Evolutionary conservation across 1,140 invertebrate genomes (phyloP), one percentile per base, ranked within the genome.

Genomic region (Melipona quadrifasciata): DNA sequence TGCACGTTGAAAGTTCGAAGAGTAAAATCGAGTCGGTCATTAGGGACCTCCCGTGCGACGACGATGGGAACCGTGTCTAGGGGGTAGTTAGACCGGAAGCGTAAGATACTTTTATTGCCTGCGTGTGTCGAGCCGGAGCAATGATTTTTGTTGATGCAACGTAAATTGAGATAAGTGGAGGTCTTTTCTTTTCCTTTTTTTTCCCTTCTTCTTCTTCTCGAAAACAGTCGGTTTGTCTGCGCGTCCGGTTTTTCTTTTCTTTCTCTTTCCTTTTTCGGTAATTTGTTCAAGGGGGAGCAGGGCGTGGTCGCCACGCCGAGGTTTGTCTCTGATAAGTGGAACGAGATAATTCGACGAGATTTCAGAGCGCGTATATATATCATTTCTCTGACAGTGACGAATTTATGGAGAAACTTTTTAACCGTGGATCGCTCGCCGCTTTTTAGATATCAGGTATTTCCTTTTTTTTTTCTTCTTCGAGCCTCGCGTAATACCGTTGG

Each of bases 321-420:
- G 55, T 61, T 61, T 76, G 74, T 76, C 21, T 24, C 31, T 58
- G 74, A 77, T 77, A 77, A 77, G 74, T 77, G 74, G 57, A 77
- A 77, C 57, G 57, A 77, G 74, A 77, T 77, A 77, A 77, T 77
- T 77, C 58, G 34, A 34, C 58, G 74, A 55, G 74, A 51, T 64
- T 64, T 64, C 74, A 14, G 16, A 19, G 34, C 34, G 19, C 74
- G 74, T 64, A 51, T 77, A 77, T 64, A 64, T 77, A 77, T 77
- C 74, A 65, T 77, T 77, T 77, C 24, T 55, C 34, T 47, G 74
- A 64, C 74, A 77, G 74, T 77, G 74, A 77, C 61, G 34, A 77
- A 77, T 77, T 77, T 57, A 65, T 39, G 74, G 31, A 17, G 74
- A 77, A 77, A 77, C 31, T 58, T 65, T 64, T 77, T 64, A 39